Evolutionary conservation across 2,888 invertebrate species (phyloP).

Genomic region (Elegia similella): DNA sequence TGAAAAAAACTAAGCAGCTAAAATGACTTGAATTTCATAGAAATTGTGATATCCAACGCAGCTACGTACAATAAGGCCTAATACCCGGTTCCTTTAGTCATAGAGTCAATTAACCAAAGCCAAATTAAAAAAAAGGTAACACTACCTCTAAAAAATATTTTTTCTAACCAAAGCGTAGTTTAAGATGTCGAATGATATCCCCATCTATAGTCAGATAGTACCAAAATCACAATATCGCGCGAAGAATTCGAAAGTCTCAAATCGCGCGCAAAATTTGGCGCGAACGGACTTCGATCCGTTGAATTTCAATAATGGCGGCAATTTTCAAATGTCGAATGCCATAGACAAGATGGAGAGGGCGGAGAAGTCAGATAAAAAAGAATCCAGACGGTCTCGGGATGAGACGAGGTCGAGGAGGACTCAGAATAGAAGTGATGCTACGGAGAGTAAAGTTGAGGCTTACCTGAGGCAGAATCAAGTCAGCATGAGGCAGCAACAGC

Average conservation of each 20-base stretch:
- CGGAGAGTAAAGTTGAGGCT: constrained; percentile 73
- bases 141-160: constrained; percentile 28
- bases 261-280: constrained; percentile 42
- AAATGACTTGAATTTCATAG: constrained; percentile 23
- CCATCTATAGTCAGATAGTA: constrained; percentile 76
- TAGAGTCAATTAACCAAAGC: constrained; percentile 73
- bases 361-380: constrained; percentile 40
- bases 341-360: constrained; percentile 49
- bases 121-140: constrained; percentile 25
- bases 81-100: constrained; percentile 65
- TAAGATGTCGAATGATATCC: constrained; percentile 75
- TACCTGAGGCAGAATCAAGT: constrained; percentile 75
- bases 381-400: constrained; percentile 46
- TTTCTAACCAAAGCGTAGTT: constrained; percentile 67
- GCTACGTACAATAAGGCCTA: constrained; percentile 39
- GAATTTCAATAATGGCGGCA: constrained; percentile 82
- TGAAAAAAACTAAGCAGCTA: not conserved
- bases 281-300: constrained; percentile 84
- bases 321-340: constrained; percentile 54
- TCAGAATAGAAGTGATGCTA: constrained; percentile 52
- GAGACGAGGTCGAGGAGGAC: constrained; percentile 45
- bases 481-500: constrained; percentile 74
- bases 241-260: constrained; percentile 42
- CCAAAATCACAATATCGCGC: constrained; percentile 67
- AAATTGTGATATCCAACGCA: constrained; percentile 44